Percentiles rank a stretch among this genome's conserved stretches.
Evolutionary conservation across 92 coral and sea anemone genomes (phyloP).

Genomic region (Actinernus sp.): DNA sequence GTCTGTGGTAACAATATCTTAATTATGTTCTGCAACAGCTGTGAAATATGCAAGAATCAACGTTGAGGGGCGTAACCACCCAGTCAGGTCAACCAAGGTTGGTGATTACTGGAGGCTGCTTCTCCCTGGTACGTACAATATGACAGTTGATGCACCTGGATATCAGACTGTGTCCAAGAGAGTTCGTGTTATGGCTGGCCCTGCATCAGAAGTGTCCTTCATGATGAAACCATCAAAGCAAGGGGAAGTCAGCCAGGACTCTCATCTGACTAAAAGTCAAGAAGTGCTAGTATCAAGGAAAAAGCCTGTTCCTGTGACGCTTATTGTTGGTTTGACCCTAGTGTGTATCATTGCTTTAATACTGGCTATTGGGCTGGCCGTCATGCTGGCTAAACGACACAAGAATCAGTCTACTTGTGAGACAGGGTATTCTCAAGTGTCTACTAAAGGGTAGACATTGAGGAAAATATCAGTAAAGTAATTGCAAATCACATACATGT

Average conservation of each 20-base stretch:
- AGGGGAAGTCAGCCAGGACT: conserved; percentile 16
- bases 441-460: conserved; percentile 16
- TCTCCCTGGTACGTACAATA: conserved; percentile 59
- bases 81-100: conserved; percentile 72
- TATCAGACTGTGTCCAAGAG: conserved; percentile 40
- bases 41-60: conserved; percentile 65
- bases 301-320: conserved; percentile 54
- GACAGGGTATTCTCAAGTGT: conserved; percentile 45
- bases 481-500: too few relatives aligned
- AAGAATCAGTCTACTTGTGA: conserved; percentile 18
- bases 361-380: conserved; percentile 68
- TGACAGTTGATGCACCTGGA: conserved; percentile 65
- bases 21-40: conserved; percentile 1
- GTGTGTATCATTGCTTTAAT: conserved; percentile 70
- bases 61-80: conserved; percentile 52
- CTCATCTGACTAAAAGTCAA: conserved; percentile 11
- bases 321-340: conserved; percentile 71
- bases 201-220: conserved; percentile 49
- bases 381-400: conserved; percentile 73
- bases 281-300: conserved; percentile 28
- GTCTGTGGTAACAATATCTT: not conserved
- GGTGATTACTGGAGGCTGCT: conserved; percentile 98
- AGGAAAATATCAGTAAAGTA: too few relatives aligned
- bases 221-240: conserved; percentile 22
- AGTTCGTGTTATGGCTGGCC: conserved; percentile 54